A percentile compares a stretch with the other conserved stretches of the same genome.
Conservation (phyloP, 2,797 vertebrate genomes). For the Spea hammondii region DNA sequence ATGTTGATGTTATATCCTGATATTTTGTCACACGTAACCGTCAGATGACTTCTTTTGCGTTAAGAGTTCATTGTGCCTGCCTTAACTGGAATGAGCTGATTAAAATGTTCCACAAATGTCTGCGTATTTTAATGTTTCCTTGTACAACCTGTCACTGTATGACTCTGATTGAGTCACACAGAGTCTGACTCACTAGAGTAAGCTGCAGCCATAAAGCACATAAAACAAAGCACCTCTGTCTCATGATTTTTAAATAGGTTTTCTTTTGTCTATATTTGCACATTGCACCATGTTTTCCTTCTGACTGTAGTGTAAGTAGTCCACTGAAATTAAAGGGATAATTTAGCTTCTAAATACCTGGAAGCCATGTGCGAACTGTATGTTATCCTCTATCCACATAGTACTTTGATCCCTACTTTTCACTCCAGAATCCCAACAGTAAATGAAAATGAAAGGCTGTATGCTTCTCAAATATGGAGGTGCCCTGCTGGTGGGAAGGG, state of each 20-base stretch:
- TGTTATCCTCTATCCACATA: too few species aligned
- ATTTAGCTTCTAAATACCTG: too few species aligned
- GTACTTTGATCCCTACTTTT: too few species aligned
- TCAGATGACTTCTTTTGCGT: neutral
- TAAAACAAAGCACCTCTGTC: neutral
- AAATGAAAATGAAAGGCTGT: too few species aligned
- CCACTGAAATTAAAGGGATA: neutral
- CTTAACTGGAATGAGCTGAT: conserved; percentile 20
- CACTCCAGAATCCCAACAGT: too few species aligned
- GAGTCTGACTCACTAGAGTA: conserved; percentile 12
- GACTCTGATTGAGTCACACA: conserved; percentile 10
- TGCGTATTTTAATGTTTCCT: conserved; percentile 26
- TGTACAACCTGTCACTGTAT: conserved; percentile 18
- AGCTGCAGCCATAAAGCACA: conserved; percentile 1
- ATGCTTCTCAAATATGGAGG: too few species aligned
- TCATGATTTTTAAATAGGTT: neutral
- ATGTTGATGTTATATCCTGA: neutral
- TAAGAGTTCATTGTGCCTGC: neutral
- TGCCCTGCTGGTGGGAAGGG: too few species aligned
- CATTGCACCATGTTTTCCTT: neutral
- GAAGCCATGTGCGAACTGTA: too few species aligned
- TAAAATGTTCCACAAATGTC: conserved; percentile 27
- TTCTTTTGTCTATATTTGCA: neutral
- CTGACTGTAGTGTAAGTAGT: neutral
- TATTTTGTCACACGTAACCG: neutral